Base-by-base conservation (phyloP, 37 sponge, comb jelly and placozoan species). In the Petrosia ficiformis region DNA sequence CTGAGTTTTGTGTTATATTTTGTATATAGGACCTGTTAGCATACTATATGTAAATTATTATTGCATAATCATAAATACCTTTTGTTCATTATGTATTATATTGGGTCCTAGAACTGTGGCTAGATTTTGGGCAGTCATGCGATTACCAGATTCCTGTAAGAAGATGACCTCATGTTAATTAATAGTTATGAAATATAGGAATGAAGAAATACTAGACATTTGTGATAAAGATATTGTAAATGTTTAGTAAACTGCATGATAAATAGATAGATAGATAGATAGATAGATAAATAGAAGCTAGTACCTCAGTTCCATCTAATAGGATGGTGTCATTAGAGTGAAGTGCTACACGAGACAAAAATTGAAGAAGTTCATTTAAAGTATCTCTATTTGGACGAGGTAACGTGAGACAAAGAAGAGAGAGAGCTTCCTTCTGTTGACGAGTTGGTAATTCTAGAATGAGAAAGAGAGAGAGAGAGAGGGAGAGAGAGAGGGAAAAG, bases 341-440 rank as follows among this genome's bases (percentile, higher is more conserved):
- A 68, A 84, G 83, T 33, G 94, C 87, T 16, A 94, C 91, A 43
- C 81, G 77, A 21, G 89, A 76, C 35, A 94, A 73, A 54, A 94
- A 94, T 36, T 80, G 74, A 1, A 94, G 74, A 42, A 94, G 69
- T 36, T 74, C 83, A 56, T 81, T 63, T 0, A 94, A 74, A 37
- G 92, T 94, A 80, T 94, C 94, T 39, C 94, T 76, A 81, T 94
- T 94, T 14, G 94, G 74, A 2, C 75, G 82, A 14, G 94, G 94
- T 0, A 94, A 88, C 4, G 90, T 73, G 32, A 86, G 41, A 44
- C 93, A 90, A 14, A 94, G 70, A 4, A 76, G 76, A 69, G 84
- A 60, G 57, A 94, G 84, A 29, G 81, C 75, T 66, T 80, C 86
- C 42, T 80, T 56, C 1, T 87, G 67, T 8, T 77, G 80, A 6